phyloP scores from a whole-genome alignment of 2,797 vertebrate species.

The Bradypodion ventrale region DNA sequence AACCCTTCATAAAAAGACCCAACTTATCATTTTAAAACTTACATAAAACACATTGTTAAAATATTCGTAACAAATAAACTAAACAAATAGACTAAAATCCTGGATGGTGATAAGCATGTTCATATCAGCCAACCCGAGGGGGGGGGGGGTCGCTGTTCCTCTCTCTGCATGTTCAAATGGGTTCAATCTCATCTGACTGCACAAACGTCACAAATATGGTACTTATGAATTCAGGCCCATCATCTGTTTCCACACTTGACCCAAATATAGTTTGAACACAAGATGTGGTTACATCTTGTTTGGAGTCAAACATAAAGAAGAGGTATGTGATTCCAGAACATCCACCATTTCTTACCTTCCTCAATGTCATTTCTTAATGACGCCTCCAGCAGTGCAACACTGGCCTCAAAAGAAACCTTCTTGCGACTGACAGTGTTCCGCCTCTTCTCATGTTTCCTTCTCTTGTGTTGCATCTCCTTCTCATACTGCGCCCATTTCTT shows the following conservation, averaged over 20 bases:
- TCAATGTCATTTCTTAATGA: conserved; percentile 92
- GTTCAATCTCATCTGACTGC: background rate
- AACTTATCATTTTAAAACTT: too few species aligned
- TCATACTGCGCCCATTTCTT: conserved; percentile 96
- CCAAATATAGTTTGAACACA: background rate
- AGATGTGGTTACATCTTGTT: accelerated
- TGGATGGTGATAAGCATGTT: too few species aligned
- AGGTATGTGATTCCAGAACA: background rate
- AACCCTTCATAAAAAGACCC: too few species aligned
- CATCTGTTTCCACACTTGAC: accelerated
- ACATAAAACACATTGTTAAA: too few species aligned
- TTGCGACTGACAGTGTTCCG: conserved; percentile 77
- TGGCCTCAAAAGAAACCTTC: conserved; percentile 91
- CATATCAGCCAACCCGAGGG: too few species aligned
- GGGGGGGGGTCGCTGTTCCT: too few species aligned
- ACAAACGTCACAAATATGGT: background rate
- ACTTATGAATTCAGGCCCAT: background rate
- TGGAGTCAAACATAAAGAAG: conserved; percentile 17
- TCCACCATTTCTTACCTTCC: conserved; percentile 83
- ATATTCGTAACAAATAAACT: too few species aligned
- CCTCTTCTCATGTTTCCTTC: conserved; percentile 89
- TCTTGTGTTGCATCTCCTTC: conserved; percentile 95
- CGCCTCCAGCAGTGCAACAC: conserved; percentile 91
- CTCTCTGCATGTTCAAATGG: background rate
- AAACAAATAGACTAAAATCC: too few species aligned